Evolutionary conservation across 2,888 invertebrate species (phyloP).

Genomic region (Bombylius discolor): DNA sequence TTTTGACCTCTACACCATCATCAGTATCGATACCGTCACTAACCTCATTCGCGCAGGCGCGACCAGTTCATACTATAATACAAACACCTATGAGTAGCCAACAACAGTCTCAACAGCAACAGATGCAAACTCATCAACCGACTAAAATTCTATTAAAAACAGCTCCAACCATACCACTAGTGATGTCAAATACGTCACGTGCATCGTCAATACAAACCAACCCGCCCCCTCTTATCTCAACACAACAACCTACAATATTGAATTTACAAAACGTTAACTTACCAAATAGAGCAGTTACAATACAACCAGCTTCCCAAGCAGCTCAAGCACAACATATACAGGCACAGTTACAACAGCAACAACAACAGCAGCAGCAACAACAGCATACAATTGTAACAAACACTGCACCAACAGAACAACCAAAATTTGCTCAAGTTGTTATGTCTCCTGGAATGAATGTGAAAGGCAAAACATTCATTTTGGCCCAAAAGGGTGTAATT

Average conservation of each 20-base stretch:
- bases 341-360: constrained; percentile 32
- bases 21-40: constrained; percentile 26
- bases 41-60: constrained; percentile 29
- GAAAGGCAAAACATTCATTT: constrained; percentile 33
- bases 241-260: constrained; percentile 27
- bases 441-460: constrained; percentile 28
- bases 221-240: constrained; percentile 34
- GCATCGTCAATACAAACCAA: constrained; percentile 21
- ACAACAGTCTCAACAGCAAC: constrained; percentile 18
- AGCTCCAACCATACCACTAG: constrained; percentile 31
- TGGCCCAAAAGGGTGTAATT: constrained; percentile 35
- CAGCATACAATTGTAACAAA: constrained; percentile 32
- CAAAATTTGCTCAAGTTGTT: constrained; percentile 34
- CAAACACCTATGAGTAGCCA: constrained; percentile 22
- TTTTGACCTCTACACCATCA: constrained; percentile 24
- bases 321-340: constrained; percentile 34
- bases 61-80: constrained; percentile 25
- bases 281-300: constrained; percentile 33
- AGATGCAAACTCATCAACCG: constrained; percentile 23
- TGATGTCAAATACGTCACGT: constrained; percentile 22
- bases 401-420: constrained; percentile 33
- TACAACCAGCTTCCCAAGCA: constrained; percentile 35
- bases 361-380: constrained; percentile 21
- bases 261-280: constrained; percentile 36
- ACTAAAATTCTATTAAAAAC: constrained; percentile 36